Evolutionary conservation across 2,113 vertebrate genomes (phyloP), one percentile per base, ranked within the genome.

Genomic region (Oreochromis aureus): DNA sequence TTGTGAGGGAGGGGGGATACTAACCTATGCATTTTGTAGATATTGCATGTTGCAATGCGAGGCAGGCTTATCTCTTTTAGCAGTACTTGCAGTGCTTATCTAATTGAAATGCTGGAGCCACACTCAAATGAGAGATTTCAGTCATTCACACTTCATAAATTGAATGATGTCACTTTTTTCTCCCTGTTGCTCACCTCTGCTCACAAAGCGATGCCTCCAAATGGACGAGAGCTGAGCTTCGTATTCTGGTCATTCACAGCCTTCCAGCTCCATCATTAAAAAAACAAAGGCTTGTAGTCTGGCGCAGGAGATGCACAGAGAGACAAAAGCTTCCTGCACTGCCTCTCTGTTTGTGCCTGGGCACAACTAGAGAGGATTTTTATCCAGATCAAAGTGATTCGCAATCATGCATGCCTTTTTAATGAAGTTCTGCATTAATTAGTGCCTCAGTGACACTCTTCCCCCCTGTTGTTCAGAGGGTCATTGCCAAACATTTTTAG

Each of bases 381-480:
- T 73, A 92, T 92, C 82, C 80, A 93, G 89, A 96, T 96, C 95
- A 96, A 96, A 95, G 90, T 88, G 71, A 91, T 89, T 84, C 81
- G 90, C 96, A 94, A 73, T 94, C 95, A 96, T 95, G 96, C 96
- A 84, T 95, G 93, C 93, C 83, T 94, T 95, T 97, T 96, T 96
- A 96, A 96, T 96, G 93, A 96, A 91, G 91, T 90, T 93, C 87
- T 84, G 80, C 81, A 85, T 95, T 95, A 94, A 96, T 96, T 96
- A 95, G 93, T 87, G 88, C 56, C 86, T 86, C 83, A 87, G 73
- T 79, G 87, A 78, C 85, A 78, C 73, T 53, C 12, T 16, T 5
- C 24, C 27, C 46, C 46, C 18, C 46, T 53, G 73, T 53, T 78
- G 73, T 61, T 83, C 48, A 76, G 39, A 24, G 41, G 84, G 85